These are phyloP conservation scores for Bhutanitis thaidina DNA, from an alignment of 2,888 invertebrate species.

Conservation along the genomic window DNA sequence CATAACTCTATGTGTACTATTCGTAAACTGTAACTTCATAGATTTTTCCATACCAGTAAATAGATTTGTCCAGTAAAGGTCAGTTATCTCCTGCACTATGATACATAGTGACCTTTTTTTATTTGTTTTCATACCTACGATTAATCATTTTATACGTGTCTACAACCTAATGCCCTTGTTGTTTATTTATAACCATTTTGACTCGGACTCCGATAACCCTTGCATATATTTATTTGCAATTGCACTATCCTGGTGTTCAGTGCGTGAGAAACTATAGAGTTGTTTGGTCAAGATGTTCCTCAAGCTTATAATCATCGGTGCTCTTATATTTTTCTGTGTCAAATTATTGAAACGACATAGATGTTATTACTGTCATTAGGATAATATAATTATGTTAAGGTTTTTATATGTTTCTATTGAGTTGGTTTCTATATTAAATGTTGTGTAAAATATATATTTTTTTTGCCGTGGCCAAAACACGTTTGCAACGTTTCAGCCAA, in stretches of 20 bases:
- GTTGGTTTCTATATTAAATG: too few species aligned
- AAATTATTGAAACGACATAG: constrained; percentile 50
- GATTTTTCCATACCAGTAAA: too few species aligned
- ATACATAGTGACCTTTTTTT: background rate
- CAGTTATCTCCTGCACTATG: too few species aligned
- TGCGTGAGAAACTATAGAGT: constrained; percentile 27
- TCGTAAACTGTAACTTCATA: too few species aligned
- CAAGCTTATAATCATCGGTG: constrained; percentile 61
- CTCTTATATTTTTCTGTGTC: constrained; percentile 56
- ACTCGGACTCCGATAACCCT: constrained; percentile 35
- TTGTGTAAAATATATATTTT: too few species aligned
- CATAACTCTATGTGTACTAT: too few species aligned
- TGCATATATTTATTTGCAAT: constrained; percentile 26
- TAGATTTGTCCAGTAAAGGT: too few species aligned
- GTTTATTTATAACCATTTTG: constrained; percentile 28
- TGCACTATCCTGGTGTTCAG: constrained; percentile 29
- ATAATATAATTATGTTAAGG: constrained; percentile 14
- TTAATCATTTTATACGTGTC: constrained; percentile 34
- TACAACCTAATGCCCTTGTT: constrained; percentile 38
- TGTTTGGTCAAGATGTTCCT: constrained; percentile 53
- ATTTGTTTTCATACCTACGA: background rate
- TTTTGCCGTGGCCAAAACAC: too few species aligned
- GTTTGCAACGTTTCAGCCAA: too few species aligned
- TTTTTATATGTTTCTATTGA: constrained; percentile 12
- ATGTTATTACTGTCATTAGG: constrained; percentile 45